Evolutionary conservation across 2,888 invertebrate genomes (phyloP), one percentile per base, ranked within the genome.

Genomic region (Aporophyla lueneburgensis): DNA sequence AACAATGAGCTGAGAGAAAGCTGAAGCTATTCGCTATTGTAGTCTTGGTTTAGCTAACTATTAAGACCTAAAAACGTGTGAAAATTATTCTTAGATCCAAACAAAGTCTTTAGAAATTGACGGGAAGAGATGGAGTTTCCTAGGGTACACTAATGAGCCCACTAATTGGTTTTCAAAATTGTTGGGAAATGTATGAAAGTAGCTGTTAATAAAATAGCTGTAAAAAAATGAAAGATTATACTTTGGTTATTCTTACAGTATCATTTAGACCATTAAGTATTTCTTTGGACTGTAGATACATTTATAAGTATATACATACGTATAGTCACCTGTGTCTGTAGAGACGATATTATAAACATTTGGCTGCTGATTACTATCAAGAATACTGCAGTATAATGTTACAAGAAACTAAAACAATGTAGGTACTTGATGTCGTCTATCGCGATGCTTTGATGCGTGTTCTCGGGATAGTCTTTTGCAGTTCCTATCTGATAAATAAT

Each of bases 1-100:
- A 67, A 73, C 53, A 83, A 73, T 70, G 66, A 78, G 33, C 27
- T 43, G 12, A 21, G 65, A 83, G 73, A 76, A 68, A 80, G 53
- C 21, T 59, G 9, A 46, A 51, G 51, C 16, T 69, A 56, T 68
- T 58, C 27, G 59, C 33, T 54, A 72, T 43, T 40, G 14, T 46
- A 56, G 21, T 69, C 27, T 66, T 71, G 49, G 54, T 76, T 63
- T 46, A 54, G 62, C 24, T 69, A 51, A 62, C 43, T 66, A n/a
- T 56, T 1, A 53, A 80, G 40, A 76, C 14, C 24, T 76, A 66
- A 82, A 61, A 61, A 68, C 49, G 63, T 72, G 59, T 53, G 61
- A 66, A 59, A 33, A 49, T 33, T 40, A 19, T 43, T 59, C 19
- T 19, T 40, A 5, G 24, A 59, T 73, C 33, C 6, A 12, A 54